phyloP scores from a whole-genome alignment of 2,113 vertebrate genomes.

The Sylvilagus bachmani region DNA sequence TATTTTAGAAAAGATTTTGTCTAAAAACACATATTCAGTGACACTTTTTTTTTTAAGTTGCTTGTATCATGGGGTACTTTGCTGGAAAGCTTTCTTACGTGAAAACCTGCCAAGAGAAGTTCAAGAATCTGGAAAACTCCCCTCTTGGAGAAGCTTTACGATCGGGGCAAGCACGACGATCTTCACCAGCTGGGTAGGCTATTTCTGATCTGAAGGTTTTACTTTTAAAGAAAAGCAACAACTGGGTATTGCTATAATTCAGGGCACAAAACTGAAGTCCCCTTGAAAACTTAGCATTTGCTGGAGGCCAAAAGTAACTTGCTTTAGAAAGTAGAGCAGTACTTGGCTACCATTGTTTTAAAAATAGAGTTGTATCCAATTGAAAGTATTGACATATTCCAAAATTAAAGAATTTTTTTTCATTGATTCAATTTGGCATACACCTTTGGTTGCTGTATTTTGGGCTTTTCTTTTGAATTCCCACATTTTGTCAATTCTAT shows the following conservation, averaged over 20 bases:
- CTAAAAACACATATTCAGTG: slow-evolving; percentile 11
- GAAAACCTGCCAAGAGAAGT: slow-evolving; percentile 94
- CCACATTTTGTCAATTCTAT: not conserved
- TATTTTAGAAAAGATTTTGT: slow-evolving; percentile 27
- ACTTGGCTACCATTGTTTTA: slow-evolving; percentile 40
- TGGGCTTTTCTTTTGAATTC: slow-evolving; percentile 21
- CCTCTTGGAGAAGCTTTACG: slow-evolving; percentile 93
- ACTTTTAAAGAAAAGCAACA: not conserved
- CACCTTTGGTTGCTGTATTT: slow-evolving; percentile 17
- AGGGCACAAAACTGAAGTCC: not conserved
- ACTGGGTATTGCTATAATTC: not conserved
- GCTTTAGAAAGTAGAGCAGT: slow-evolving; percentile 3
- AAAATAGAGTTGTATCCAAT: not conserved
- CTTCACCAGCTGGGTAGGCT: slow-evolving; percentile 86
- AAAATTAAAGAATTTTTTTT: slow-evolving; percentile 66
- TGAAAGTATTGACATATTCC: not conserved
- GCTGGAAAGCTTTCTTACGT: slow-evolving; percentile 95
- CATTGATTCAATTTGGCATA: not conserved
- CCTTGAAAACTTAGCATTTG: slow-evolving; percentile 47
- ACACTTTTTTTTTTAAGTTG: slow-evolving; percentile 89
- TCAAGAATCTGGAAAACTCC: slow-evolving; percentile 94
- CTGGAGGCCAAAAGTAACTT: slow-evolving; percentile 24
- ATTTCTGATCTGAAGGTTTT: slow-evolving; percentile 58
- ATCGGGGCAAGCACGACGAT: slow-evolving; percentile 88
- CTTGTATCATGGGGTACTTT: slow-evolving; percentile 93